These are phyloP conservation scores for Eleutherodactylus coqui DNA, from an alignment of 2,797 vertebrate genomes.

Conservation along the genomic window DNA sequence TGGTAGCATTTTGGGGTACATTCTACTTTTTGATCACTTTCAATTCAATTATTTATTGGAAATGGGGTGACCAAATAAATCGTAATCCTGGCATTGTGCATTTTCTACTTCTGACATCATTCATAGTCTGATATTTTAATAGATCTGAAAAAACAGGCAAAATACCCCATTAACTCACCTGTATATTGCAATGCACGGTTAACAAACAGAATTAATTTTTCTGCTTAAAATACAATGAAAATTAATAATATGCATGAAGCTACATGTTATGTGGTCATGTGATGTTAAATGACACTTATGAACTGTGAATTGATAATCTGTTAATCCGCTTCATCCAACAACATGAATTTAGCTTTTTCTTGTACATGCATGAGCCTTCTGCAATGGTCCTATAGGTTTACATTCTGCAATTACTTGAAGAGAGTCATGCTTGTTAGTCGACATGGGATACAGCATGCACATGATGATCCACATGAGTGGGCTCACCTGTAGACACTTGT, in stretches of 20 bases:
- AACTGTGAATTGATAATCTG: not conserved
- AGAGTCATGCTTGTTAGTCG: constrained; percentile 16
- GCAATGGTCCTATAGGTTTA: not conserved
- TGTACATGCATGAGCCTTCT: not conserved
- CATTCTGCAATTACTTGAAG: not conserved
- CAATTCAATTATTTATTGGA: too few species aligned
- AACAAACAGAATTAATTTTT: not conserved
- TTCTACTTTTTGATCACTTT: too few species aligned
- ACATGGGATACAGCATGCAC: constrained; percentile 38
- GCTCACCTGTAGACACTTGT: constrained; percentile 74
- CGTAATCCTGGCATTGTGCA: too few species aligned
- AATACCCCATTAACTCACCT: not conserved
- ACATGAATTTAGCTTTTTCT: not conserved
- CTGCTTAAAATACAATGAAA: not conserved
- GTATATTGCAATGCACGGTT: not conserved
- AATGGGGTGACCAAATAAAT: too few species aligned
- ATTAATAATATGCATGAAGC: not conserved
- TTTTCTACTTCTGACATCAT: too few species aligned
- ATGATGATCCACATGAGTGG: constrained; percentile 43
- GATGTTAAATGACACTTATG: not conserved
- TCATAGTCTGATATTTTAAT: too few species aligned
- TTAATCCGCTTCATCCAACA: not conserved
- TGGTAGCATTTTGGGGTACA: too few species aligned
- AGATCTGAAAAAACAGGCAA: not conserved
- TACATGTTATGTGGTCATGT: not conserved